Base-by-base conservation (phyloP, 2,888 invertebrate genomes). In the Phortica okadai region DNA sequence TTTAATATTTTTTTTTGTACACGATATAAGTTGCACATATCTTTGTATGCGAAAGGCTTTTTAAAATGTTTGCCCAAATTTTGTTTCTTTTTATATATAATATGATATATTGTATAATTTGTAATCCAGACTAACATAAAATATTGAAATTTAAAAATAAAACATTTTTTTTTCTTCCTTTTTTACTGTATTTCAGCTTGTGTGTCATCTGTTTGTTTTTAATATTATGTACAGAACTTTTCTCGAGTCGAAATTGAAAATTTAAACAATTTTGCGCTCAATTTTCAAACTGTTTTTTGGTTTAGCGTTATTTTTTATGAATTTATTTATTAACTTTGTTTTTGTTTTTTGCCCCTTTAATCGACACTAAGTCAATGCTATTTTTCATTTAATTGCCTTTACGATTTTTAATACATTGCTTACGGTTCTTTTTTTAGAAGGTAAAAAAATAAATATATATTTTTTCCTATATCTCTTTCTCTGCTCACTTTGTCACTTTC, bases 1-100 rank as follows among this genome's bases (percentile, higher is more conserved):
- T 73, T 64, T 72, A 21, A 33, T 25, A 41, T 74, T 74, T 76
- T 64, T 75, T 77, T 80, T 75, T 62, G 76, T 76, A 74, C 75
- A 81, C 76, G 77, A 78, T 78, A 73, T 79, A 81, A 80, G 78
- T 81, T 80, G 80, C 82, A 81, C 81, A 83, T 80, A 76, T 33
- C 33, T 33, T 33, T 33, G 33, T 33, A 4, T 81, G 77, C 10
- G 45, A 21, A 45, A 69, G 45, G 50, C 69, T 69, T 16, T 69
- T 69, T 16, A 44, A 67, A 14, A 69, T 50, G 45, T 25, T 69
- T 21, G 21, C 3, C 33, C 33, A 33, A 33, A 33, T 33, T 33
- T 33, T 33, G 33, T 33, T 33, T 33, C 21, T 21, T 33, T 5
- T 33, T 33, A 33, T 33, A 33, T 33, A 33, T 33, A 33, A 33